Conservation (phyloP, 2,797 vertebrate genomes). For the Euphonia xanthogaster region DNA sequence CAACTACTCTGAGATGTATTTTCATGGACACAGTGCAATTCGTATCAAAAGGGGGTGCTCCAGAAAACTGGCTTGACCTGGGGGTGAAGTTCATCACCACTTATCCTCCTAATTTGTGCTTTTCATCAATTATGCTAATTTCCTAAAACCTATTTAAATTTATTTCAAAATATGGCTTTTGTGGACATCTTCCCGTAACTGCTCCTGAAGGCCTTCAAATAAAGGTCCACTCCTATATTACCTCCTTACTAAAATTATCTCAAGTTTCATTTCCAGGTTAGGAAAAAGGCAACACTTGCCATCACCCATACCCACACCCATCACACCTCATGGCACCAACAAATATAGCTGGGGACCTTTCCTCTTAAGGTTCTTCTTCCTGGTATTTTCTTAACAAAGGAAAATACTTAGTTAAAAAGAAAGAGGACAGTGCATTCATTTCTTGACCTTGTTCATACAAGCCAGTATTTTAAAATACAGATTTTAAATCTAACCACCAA, state of each 20-base stretch:
- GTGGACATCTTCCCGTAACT: neutral
- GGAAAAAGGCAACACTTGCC: neutral
- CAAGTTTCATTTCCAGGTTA: neutral
- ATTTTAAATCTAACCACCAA: neutral
- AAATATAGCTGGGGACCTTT: neutral
- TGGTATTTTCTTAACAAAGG: neutral
- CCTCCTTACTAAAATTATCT: neutral
- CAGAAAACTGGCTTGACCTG: neutral
- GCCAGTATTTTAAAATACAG: neutral
- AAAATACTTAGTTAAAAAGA: neutral
- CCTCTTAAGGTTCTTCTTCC: neutral
- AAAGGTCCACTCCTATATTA: neutral
- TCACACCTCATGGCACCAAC: neutral
- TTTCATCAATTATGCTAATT: neutral
- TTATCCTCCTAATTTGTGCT: neutral
- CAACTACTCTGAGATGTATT: neutral
- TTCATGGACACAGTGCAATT: neutral
- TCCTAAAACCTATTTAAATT: neutral
- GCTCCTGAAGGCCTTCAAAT: neutral
- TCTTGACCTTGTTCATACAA: neutral
- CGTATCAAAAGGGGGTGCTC: neutral
- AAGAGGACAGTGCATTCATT: neutral
- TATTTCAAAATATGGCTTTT: neutral
- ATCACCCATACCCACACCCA: neutral
- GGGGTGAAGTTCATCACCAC: neutral